Evolutionary conservation across 2,797 vertebrate species (phyloP).

Genomic region (Labeo calbasu): DNA sequence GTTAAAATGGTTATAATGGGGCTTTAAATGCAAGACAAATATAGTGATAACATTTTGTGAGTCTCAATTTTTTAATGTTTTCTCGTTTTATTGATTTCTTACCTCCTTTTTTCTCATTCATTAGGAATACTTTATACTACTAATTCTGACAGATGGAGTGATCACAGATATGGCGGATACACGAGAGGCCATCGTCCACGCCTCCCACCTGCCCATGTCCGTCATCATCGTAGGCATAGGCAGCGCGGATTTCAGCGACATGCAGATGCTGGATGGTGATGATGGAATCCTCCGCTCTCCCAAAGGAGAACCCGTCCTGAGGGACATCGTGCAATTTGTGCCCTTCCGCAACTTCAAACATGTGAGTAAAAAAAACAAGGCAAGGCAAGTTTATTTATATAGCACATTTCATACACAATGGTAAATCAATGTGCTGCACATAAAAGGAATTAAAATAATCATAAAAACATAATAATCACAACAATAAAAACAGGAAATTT

Average conservation of each 20-base stretch:
- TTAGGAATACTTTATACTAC: slow-evolving; percentile 97
- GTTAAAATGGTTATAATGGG: not conserved
- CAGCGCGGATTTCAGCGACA: slow-evolving; percentile 97
- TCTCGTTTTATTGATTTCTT: not conserved
- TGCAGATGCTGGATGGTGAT: slow-evolving; percentile 98
- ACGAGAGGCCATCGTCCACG: slow-evolving; percentile 95
- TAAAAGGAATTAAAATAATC: no score
- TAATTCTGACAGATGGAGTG: slow-evolving; percentile 97
- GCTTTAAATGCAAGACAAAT: not conserved
- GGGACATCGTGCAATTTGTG: slow-evolving; percentile 98
- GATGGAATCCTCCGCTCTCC: slow-evolving; percentile 96
- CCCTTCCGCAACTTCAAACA: slow-evolving; percentile 99
- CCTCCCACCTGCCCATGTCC: slow-evolving; percentile 98
- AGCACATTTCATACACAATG: no score
- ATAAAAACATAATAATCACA: no score
- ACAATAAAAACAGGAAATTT: no score
- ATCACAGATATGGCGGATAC: slow-evolving; percentile 99
- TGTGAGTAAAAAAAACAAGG: slow-evolving; percentile 74
- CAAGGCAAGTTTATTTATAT: no score
- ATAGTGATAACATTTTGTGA: not conserved
- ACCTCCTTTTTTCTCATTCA: not conserved
- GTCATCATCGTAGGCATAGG: slow-evolving; percentile 98
- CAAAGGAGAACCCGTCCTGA: slow-evolving; percentile 94
- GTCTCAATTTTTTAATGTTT: not conserved
- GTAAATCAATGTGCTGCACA: no score